A percentile compares a stretch with the other conserved stretches of the same genome.
These are phyloP conservation scores for Eumerus sabulonum DNA, from an alignment of 2,888 invertebrate species.

Conservation along the genomic window DNA sequence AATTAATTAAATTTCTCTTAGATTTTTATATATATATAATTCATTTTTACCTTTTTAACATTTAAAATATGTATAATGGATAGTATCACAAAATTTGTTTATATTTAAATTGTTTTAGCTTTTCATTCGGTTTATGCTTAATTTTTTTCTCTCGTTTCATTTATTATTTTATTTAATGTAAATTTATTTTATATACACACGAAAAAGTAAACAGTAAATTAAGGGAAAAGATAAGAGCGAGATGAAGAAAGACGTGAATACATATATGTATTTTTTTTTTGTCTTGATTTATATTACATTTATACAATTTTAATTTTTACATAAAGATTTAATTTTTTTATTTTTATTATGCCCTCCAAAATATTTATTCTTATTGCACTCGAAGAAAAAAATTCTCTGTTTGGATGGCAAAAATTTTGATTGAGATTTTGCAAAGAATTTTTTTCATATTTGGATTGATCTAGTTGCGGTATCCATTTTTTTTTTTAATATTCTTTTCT, in stretches of 20 bases:
- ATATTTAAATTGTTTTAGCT: slow-evolving; percentile 52
- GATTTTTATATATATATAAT: slow-evolving; percentile 39
- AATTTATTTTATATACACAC: slow-evolving; percentile 52
- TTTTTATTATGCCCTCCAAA: slow-evolving; percentile 31
- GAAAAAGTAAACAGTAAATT: slow-evolving; percentile 18
- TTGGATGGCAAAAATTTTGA: slow-evolving; percentile 41
- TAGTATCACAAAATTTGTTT: slow-evolving; percentile 70
- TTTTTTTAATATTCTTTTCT: slow-evolving; percentile 15
- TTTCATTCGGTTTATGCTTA: slow-evolving; percentile 12
- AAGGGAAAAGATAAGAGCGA: not conserved
- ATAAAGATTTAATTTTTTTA: slow-evolving; percentile 15
- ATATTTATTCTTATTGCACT: slow-evolving; percentile 63
- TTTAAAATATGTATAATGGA: slow-evolving; percentile 69
- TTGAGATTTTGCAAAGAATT: slow-evolving; percentile 27
- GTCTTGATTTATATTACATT: slow-evolving; percentile 62
- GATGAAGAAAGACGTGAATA: not conserved
- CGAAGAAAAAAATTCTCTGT: slow-evolving; percentile 40
- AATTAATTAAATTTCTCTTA: slow-evolving; percentile 61
- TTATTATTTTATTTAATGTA: slow-evolving; percentile 44
- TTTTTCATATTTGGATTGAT: slow-evolving; percentile 46
- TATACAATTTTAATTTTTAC: slow-evolving; percentile 37
- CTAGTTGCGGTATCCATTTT: slow-evolving; percentile 45
- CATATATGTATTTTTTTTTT: too few species aligned
- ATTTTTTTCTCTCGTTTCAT: slow-evolving; percentile 57
- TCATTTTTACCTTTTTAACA: slow-evolving; percentile 26